Evolutionary conservation across 2,888 invertebrate genomes (phyloP).

Genomic region (Callinectes sapidus): DNA sequence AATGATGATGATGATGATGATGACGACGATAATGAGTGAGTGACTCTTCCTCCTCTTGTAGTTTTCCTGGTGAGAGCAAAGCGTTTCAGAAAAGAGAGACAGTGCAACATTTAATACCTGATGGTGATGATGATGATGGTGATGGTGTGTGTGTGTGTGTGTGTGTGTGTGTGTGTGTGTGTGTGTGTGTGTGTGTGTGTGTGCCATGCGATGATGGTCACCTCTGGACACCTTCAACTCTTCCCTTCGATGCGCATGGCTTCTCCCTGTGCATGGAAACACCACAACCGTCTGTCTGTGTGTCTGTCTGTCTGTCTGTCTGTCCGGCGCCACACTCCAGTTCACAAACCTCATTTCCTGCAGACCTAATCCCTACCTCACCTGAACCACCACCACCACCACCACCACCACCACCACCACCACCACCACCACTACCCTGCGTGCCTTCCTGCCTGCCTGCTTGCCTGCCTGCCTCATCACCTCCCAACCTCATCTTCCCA

Average conservation of each 20-base stretch:
- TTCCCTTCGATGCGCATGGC: neutral
- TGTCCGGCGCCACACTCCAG: neutral
- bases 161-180: too few relatives aligned
- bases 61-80: too few relatives aligned
- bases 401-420: too few relatives aligned
- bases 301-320: neutral
- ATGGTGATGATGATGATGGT: too few relatives aligned
- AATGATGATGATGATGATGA: too few relatives aligned
- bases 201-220: neutral
- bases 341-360: neutral
- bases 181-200: too few relatives aligned
- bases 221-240: neutral
- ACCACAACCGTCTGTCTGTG: neutral
- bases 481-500: neutral
- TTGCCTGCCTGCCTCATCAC: neutral
- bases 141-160: too few relatives aligned
- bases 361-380: neutral
- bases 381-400: neutral
- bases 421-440: too few relatives aligned
- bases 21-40: too few relatives aligned
- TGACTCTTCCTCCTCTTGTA: too few relatives aligned
- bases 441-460: neutral
- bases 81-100: too few relatives aligned
- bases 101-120: too few relatives aligned
- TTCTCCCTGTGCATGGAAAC: neutral